Evolutionary conservation across 2,888 invertebrate genomes (phyloP).

Genomic region (Pardosa pseudoannulata): DNA sequence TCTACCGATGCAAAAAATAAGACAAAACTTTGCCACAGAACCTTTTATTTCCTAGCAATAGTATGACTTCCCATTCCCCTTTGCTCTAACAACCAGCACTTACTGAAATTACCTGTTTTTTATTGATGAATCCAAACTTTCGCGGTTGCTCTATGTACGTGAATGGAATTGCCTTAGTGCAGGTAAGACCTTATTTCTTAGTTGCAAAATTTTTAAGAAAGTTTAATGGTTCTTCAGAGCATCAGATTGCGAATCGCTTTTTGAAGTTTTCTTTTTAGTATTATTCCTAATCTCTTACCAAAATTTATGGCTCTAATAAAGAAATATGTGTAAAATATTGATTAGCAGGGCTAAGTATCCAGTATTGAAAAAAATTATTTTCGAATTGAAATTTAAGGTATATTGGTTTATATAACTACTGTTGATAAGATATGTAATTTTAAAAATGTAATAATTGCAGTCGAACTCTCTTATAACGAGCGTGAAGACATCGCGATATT

Average conservation of each 20-base stretch:
- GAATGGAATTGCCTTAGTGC: background rate
- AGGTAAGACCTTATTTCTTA: background rate
- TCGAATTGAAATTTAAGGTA: too few species aligned
- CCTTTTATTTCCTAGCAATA: background rate
- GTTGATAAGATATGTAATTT: too few species aligned
- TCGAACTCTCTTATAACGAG: too few species aligned
- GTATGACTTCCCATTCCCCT: background rate
- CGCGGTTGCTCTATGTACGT: background rate
- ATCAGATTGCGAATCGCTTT: background rate
- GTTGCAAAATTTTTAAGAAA: background rate
- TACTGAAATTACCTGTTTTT: conserved; percentile 11
- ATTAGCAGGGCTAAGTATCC: too few species aligned
- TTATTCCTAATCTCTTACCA: too few species aligned
- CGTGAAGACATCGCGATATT: too few species aligned
- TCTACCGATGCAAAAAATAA: background rate
- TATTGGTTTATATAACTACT: too few species aligned
- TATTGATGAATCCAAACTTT: background rate
- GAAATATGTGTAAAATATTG: too few species aligned
- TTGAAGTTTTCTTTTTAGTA: background rate
- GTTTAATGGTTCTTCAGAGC: background rate
- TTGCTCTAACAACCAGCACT: background rate
- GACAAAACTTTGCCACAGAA: background rate
- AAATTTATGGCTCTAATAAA: too few species aligned
- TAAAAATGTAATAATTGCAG: too few species aligned
- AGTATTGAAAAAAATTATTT: too few species aligned